Evolutionary conservation across 2,888 invertebrate species (phyloP).

Genomic region (Erpobdella octoculata): DNA sequence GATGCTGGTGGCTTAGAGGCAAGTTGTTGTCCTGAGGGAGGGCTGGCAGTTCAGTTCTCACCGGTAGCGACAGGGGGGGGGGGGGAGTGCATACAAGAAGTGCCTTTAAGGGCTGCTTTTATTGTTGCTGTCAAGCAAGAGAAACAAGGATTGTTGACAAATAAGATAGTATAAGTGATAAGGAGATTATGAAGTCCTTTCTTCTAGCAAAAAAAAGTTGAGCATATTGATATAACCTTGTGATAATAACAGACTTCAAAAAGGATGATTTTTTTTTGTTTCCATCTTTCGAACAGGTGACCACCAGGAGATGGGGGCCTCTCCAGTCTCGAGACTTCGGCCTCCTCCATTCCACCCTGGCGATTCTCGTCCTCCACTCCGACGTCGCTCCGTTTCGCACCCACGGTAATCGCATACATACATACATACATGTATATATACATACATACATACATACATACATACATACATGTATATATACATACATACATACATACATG

Average conservation of each 20-base stretch:
- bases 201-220: no score
- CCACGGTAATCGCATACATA: conserved; percentile 39
- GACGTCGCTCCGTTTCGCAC: conserved; percentile 47
- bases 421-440: not conserved
- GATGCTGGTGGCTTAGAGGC: not conserved
- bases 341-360: conserved; percentile 52
- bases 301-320: conserved; percentile 52
- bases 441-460: not conserved
- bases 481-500: no score
- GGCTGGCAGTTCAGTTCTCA: not conserved
- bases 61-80: not conserved
- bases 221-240: no score
- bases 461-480: no score
- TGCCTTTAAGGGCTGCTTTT: no score
- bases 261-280: no score
- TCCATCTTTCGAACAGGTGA: conserved; percentile 43
- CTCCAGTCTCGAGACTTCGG: conserved; percentile 54
- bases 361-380: conserved; percentile 52
- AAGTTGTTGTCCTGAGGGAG: not conserved
- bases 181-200: no score
- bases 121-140: no score
- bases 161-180: no score
- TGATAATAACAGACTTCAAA: no score
- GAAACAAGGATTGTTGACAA: no score
- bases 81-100: no score